Evolutionary conservation across 2,797 vertebrate species (phyloP), one percentile per base, ranked within the genome.

Genomic region (Anabacerthia variegaticeps): DNA sequence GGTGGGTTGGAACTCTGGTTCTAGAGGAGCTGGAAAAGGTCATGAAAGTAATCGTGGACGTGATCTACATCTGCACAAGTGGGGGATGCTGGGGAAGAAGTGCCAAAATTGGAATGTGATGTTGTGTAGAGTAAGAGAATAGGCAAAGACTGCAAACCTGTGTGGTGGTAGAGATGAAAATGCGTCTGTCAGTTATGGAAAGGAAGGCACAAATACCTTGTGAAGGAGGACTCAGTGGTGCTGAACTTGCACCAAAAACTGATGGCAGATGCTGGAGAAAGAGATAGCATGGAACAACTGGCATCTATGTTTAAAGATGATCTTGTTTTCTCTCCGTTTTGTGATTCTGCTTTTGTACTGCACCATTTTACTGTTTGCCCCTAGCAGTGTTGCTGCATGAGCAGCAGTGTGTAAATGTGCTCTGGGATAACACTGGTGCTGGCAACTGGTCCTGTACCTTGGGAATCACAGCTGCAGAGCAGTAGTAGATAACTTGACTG

Each of bases 361-460:
- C 27, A 4, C 32, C 58, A 1, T 54, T 52, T 48, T 28, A n/a
- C 22, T 67, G 10, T 7, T 2, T 24, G 6, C n/a, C 48, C 43
- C 52, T n/a, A 0, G 17, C 19, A 21, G 27, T 12, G 30, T 0
- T 21, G 44, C 24, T 61, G 58, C 15, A 1, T 1, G 46, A 82
- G 30, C 54, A 58, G 49, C 51, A 27, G 69, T 67, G 49, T 37
- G n/a, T 59, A 26, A 58, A 66, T 15, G 22, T n/a, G 13, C 55
- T 78, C 34, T 81, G 27, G 30, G 46, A 1, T 17, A 39, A 36
- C 21, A 5, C 18, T 72, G 30, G 1, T 63, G 32, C 32, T 94
- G 78, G 8, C 26, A 62, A 36, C 62, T 55, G 56, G 15, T 74
- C 14, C 36, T 21, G 23, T 52, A 9, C 75, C 44, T 76, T 51